These are phyloP conservation scores for Pseudocheirus occidentalis DNA, from an alignment of 2,797 vertebrate genomes.

Conservation along the genomic window DNA sequence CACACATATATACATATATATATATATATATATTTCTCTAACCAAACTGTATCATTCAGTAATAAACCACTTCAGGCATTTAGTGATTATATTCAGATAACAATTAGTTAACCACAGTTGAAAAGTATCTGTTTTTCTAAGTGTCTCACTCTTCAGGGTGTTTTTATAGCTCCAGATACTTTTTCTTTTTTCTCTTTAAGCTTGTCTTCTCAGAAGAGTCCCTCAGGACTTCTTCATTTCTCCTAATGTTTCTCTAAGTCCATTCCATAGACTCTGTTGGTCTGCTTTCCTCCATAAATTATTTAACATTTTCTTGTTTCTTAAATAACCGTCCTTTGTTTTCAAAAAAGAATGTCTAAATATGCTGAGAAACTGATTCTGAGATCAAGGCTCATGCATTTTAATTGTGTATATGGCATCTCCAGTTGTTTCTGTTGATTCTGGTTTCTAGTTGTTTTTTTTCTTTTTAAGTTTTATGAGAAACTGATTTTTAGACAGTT, in stretches of 20 bases:
- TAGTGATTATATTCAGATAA: neutral
- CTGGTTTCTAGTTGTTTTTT: neutral
- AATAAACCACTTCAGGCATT: neutral
- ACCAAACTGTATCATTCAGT: neutral
- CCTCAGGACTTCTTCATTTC: neutral
- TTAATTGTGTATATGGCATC: neutral
- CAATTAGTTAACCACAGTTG: neutral
- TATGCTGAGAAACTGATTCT: neutral
- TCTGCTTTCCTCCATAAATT: neutral
- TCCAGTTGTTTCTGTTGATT: neutral
- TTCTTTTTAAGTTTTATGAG: neutral
- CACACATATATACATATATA: too few species aligned
- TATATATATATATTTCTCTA: too few species aligned
- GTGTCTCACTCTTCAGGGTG: neutral
- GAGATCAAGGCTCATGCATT: neutral
- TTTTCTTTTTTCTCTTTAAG: neutral
- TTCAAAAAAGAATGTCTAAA: neutral
- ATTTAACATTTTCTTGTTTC: neutral
- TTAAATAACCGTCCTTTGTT: neutral
- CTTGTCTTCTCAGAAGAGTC: neutral
- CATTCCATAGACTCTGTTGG: neutral
- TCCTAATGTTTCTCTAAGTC: neutral
- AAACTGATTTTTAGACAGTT: neutral
- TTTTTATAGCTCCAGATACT: neutral
- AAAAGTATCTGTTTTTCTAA: neutral